Evolutionary conservation across 2,888 invertebrate genomes (phyloP).

Genomic region (Catocala sponsa): DNA sequence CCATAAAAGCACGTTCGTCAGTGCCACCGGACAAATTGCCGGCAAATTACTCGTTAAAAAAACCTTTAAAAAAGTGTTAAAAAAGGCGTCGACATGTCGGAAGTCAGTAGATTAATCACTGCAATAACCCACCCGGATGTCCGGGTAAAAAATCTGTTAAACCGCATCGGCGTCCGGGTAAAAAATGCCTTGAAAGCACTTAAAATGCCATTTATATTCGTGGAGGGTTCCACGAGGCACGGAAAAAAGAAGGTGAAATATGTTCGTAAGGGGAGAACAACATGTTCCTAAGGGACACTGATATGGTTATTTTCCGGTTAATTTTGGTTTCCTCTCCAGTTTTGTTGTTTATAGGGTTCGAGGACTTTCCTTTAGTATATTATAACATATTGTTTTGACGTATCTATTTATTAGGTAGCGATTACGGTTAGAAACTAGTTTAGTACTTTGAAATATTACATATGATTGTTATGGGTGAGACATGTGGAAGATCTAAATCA

Average conservation of each 20-base stretch:
- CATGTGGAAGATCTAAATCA: too few species aligned
- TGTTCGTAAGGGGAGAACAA: slow-evolving; percentile 34
- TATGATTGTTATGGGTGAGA: too few species aligned
- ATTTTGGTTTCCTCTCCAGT: slow-evolving; percentile 39
- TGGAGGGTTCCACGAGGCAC: slow-evolving; percentile 28
- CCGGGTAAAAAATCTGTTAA: slow-evolving; percentile 77
- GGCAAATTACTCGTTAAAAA: slow-evolving; percentile 28
- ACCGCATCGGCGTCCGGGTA: slow-evolving; percentile 53
- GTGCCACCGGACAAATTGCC: slow-evolving; percentile 27
- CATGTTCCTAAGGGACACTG: slow-evolving; percentile 38
- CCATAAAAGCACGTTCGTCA: slow-evolving; percentile 11
- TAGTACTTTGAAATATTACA: too few species aligned
- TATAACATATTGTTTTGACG: not conserved
- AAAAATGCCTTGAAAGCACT: slow-evolving; percentile 69
- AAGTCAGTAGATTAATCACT: slow-evolving; percentile 70
- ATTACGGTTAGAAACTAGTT: too few species aligned
- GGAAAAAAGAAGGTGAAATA: slow-evolving; percentile 52
- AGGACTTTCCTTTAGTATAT: slow-evolving; percentile 8
- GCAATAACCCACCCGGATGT: slow-evolving; percentile 62
- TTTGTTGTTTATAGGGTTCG: slow-evolving; percentile 10
- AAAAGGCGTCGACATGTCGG: slow-evolving; percentile 34
- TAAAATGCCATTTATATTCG: slow-evolving; percentile 73
- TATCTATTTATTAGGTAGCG: too few species aligned
- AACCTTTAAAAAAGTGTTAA: slow-evolving; percentile 19
- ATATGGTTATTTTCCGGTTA: slow-evolving; percentile 53